These are phyloP conservation scores for Siniperca knerii DNA, from an alignment of 2,113 vertebrate genomes.

Conservation along the genomic window DNA sequence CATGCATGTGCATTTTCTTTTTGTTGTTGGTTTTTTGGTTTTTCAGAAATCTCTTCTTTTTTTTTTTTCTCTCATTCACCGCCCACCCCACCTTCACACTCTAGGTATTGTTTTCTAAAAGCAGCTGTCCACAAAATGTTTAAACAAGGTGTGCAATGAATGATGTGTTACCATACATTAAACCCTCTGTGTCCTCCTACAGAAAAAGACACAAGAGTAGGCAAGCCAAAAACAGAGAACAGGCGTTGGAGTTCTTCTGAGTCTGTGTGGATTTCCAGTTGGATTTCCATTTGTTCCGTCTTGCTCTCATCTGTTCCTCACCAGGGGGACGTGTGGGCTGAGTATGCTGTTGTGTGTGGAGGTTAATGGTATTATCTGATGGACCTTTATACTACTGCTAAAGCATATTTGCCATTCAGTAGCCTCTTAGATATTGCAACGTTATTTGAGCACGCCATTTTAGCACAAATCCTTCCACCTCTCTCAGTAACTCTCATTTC, in stretches of 20 bases:
- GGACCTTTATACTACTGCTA: constrained; percentile 12
- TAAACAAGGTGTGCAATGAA: constrained; percentile 89
- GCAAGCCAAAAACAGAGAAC: neutral
- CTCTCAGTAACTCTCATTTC: neutral
- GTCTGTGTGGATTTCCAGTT: constrained; percentile 45
- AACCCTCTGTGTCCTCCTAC: constrained; percentile 33
- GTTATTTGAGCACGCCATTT: neutral
- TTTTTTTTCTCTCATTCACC: neutral
- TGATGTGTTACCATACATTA: constrained; percentile 84
- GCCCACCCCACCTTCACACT: constrained; percentile 31
- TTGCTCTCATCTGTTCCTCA: constrained; percentile 54
- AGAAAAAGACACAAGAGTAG: constrained; percentile 18
- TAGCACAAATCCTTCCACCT: neutral
- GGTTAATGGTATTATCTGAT: constrained; percentile 55
- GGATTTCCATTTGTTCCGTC: constrained; percentile 59
- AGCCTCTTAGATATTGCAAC: neutral
- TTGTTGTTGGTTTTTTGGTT: constrained; percentile 36
- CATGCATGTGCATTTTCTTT: constrained; percentile 24
- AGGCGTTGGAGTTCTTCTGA: constrained; percentile 3
- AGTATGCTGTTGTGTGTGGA: constrained; percentile 24
- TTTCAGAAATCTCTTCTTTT: constrained; percentile 29
- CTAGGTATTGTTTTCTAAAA: constrained; percentile 88
- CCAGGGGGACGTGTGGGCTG: constrained; percentile 55
- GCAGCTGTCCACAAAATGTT: constrained; percentile 83
- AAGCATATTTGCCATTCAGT: constrained; percentile 19